Evolutionary conservation across 2,113 vertebrate species (phyloP), one percentile per base, ranked within the genome.

Genomic region (Monopterus albus): DNA sequence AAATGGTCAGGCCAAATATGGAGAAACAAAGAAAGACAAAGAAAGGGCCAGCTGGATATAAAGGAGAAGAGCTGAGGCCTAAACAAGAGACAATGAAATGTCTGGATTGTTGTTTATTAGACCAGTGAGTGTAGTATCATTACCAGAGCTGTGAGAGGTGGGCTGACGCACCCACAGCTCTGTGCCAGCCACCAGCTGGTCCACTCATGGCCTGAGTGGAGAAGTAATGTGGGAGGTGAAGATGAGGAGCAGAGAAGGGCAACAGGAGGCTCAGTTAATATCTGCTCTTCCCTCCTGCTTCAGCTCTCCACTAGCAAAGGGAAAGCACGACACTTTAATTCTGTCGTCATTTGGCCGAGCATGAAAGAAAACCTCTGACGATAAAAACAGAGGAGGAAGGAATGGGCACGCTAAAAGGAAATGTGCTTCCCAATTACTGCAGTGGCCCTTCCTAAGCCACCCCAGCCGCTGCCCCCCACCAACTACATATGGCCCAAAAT

Each of bases 401-500:
- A 85, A 86, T 76, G 72, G 81, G 63, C 81, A 75, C 6, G 73
- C 77, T 82, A 74, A 90, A 89, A 87, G 64, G 78, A 88, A 78
- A 87, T 86, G 84, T 87, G 75, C 73, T 87, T 83, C 78, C 91
- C 87, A 94, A 93, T 93, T 92, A 92, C 82, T 73, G 83, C 68
- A 11, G 49, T 45, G 45, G 66, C 66, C 57, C 72, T 81, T 75
- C 71, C 80, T 78, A 49, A 86, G 83, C 82, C 13, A n/a, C 76
- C 72, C 78, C 87, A 31, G 29, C 79, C 64, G 21, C 47, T 29
- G 49, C 53, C 69, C 85, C 84, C 81, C 67, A 86, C 75, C 78
- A 66, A 40, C 81, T 65, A 83, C 80, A 87, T 75, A 85, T 55
- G 72, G 75, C 72, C 56, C 59, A 84, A 92, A 93, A 93, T 93